Conservation (phyloP, 2,888 invertebrate species). For the Lepidonotus clava region DNA sequence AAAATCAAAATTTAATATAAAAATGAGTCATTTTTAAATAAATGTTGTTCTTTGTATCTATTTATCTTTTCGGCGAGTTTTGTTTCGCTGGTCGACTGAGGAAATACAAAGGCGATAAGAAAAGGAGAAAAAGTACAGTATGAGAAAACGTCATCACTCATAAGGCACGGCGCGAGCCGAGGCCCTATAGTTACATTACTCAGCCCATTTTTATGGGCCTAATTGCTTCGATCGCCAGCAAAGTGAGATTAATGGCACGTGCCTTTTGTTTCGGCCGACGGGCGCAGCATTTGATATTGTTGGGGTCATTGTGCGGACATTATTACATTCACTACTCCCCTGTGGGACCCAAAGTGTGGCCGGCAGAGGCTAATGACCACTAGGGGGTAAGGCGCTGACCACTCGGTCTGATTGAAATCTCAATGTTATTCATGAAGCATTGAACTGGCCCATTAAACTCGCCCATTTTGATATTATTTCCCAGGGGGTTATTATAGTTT, state of each 20-base stretch:
- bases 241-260: slow-evolving; percentile 25
- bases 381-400: not conserved
- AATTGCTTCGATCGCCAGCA: not conserved
- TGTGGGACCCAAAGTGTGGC: not conserved
- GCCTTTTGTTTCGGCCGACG: not conserved
- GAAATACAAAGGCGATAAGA: no score
- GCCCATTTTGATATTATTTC: not conserved
- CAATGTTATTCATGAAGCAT: slow-evolving; percentile 24
- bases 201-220: not conserved
- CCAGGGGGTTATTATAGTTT: not conserved
- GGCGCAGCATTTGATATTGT: not conserved
- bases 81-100: no score
- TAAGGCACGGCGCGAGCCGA: not conserved
- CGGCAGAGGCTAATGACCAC: not conserved
- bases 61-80: no score
- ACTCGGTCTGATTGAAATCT: slow-evolving; percentile 9
- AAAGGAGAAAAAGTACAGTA: no score
- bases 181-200: slow-evolving; percentile 20
- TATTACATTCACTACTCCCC: no score
- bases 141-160: not conserved
- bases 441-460: not conserved
- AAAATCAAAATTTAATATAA: no score
- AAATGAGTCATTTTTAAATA: no score
- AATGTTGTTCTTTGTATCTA: no score
- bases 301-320: not conserved